Evolutionary conservation across 2,113 vertebrate species (phyloP), one percentile per base, ranked within the genome.

Genomic region (Nipponia nippon): DNA sequence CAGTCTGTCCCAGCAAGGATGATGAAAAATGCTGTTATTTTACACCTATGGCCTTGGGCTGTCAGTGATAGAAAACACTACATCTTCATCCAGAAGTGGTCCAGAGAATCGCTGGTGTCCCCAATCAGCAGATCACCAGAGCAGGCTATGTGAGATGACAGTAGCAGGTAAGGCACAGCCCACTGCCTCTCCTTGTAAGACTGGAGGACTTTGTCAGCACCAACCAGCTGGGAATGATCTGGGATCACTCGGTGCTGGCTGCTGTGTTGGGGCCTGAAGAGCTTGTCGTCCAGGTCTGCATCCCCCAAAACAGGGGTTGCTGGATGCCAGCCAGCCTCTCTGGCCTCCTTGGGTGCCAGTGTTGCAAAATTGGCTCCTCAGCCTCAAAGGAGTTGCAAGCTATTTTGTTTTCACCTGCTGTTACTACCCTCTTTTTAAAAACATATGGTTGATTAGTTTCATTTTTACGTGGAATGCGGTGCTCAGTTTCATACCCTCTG

Each of bases 371-470:
- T 1, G 3, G 38, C 9, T 84, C 76, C 77, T 89, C 50, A 52
- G 26, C 34, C 89, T 65, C 70, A 71, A 55, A 69, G 77, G 38
- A 93, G 52, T 16, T 40, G 61, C 81, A 78, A 59, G 16, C 72
- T 78, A 25, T 36, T 86, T 87, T 95, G 77, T 75, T 97, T 87
- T 88, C 61, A 72, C 38, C 22, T 1, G 2, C 75, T 95, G 78
- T 71, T 89, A 50, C 58, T 75, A 52, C 50, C 10, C 32, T 91
- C 56, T 70, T 70, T 61, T 84, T 17, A 73, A 90, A 95, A 90
- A 65, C 58, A 40, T 29, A 77, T 46, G 61, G 83, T 67, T 91
- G 34, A 89, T 87, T 63, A 34, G 95, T 96, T 97, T 96, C 95
- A 76, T 49, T 96, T 93, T 95, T 87, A 53, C 52, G 40, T 46